A percentile compares a stretch with the other conserved stretches of the same genome.
Evolutionary conservation across 2,113 vertebrate species (phyloP).

Genomic region (Xyrauchen texanus): DNA sequence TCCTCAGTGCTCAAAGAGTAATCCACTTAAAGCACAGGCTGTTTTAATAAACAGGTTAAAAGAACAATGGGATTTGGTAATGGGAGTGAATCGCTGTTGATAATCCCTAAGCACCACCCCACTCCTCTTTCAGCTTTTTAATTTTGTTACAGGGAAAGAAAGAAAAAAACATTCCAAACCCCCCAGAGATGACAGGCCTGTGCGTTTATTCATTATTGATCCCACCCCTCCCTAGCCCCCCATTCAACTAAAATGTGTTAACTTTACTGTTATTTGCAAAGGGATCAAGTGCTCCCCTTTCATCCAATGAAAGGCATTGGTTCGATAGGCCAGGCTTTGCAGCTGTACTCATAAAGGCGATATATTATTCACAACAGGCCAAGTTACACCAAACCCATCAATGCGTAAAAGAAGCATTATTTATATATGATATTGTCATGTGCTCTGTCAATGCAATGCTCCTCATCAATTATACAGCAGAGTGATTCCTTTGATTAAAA

Average conservation of each 20-base stretch:
- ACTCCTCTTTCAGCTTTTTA: conserved; percentile 82
- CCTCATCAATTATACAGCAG: conserved; percentile 57
- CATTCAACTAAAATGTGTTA: conserved; percentile 80
- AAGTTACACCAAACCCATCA: conserved; percentile 49
- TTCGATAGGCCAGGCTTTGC: conserved; percentile 54
- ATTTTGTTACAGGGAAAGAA: conserved; percentile 84
- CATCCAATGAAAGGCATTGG: conserved; percentile 64
- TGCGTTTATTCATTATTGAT: conserved; percentile 98
- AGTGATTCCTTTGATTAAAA: conserved; percentile 61
- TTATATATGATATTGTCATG: conserved; percentile 54
- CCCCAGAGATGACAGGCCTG: conserved; percentile 76
- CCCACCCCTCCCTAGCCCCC: conserved; percentile 53
- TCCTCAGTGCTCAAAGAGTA: conserved; percentile 80
- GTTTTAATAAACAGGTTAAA: conserved; percentile 90
- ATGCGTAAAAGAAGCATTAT: conserved; percentile 49
- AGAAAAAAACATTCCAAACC: conserved; percentile 79
- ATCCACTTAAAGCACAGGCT: conserved; percentile 84
- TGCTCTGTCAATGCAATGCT: conserved; percentile 52
- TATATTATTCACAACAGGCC: conserved; percentile 66
- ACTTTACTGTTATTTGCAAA: conserved; percentile 87
- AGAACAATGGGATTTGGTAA: conserved; percentile 74
- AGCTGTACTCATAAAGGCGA: conserved; percentile 63
- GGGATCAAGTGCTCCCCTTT: conserved; percentile 73
- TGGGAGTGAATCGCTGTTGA: conserved; percentile 88
- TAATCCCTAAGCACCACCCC: conserved; percentile 71